Evolutionary conservation across 2,113 vertebrate species (phyloP).

Genomic region (Dasyornis broadbenti): DNA sequence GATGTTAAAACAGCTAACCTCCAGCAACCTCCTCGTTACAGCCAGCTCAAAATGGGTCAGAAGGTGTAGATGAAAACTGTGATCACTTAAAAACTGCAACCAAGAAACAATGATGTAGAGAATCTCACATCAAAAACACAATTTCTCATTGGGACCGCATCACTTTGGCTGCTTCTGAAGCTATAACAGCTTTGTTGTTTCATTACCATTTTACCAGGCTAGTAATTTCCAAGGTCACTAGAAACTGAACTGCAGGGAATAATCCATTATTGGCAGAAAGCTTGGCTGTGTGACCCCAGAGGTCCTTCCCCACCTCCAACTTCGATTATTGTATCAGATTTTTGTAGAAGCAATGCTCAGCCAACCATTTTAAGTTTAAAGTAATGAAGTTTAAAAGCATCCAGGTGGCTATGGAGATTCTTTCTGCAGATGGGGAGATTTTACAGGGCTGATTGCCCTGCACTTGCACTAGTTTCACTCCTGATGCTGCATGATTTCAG

Average conservation of each 20-base stretch:
- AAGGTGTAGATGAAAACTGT: background rate
- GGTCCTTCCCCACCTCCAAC: background rate
- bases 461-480: background rate
- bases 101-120: background rate
- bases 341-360: constrained; percentile 25
- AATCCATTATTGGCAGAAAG: constrained; percentile 31
- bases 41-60: background rate
- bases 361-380: constrained; percentile 17
- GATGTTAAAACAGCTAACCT: background rate
- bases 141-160: background rate
- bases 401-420: constrained; percentile 6
- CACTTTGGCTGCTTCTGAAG: background rate
- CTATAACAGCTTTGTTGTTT: constrained; percentile 19
- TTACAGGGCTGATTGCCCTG: background rate
- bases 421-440: background rate
- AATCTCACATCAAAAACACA: background rate
- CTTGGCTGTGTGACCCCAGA: background rate
- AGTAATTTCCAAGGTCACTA: constrained; percentile 40
- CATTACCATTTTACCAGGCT: constrained; percentile 2
- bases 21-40: background rate
- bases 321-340: constrained; percentile 26
- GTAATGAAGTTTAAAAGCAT: constrained; percentile 39
- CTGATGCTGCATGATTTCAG: background rate
- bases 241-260: constrained; percentile 30
- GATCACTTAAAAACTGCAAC: background rate